Evolutionary conservation across 2,113 vertebrate species (phyloP), one percentile per base, ranked within the genome.

Genomic region (Bubalus kerabau): DNA sequence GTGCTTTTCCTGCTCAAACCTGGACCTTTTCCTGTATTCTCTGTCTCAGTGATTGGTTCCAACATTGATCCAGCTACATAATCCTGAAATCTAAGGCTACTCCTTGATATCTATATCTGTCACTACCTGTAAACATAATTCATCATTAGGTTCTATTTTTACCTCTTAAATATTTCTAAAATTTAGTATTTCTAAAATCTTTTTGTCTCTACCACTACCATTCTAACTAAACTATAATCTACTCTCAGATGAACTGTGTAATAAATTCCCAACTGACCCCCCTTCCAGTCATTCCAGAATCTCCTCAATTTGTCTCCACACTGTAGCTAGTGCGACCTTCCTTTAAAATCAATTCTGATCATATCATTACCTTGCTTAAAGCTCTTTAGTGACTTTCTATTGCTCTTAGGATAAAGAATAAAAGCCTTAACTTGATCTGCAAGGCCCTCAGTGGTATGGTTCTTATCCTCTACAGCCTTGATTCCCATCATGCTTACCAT

Each of bases 161-260:
- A 80, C 9, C 46, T 87, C 64, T 56, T 90, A 87, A 95, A 94
- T 90, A 88, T 54, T 97, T 97, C 90, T 92, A 32, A 95, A 94
- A 80, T 87, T 90, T 87, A 90, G 56, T 87, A 56, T 71, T 71
- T 71, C 64, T 71, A 71, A 96, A 24, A 74, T 87, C 3, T 93
- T 82, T 89, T 88, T 64, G 50, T 90, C 46, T 78, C 30, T 87
- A 90, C n/a, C 50, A 92, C 64, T 78, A 56, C 26, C 60, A 50
- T 92, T 94, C 21, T 86, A 95, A 30, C 56, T 56, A 95, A 96
- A 60, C 10, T 88, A 40, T 95, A 82, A 83, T 62, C 46, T 74
- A 76, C 64, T 95, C 32, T 95, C 46, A 95, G 71, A 19, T 92
- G 23, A 94, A 90, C 43, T 94, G 36, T 94, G 36, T 28, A 71